These are phyloP conservation scores for Ctenopoma multispine DNA, from an alignment of 2,797 vertebrate genomes.

Conservation along the genomic window DNA sequence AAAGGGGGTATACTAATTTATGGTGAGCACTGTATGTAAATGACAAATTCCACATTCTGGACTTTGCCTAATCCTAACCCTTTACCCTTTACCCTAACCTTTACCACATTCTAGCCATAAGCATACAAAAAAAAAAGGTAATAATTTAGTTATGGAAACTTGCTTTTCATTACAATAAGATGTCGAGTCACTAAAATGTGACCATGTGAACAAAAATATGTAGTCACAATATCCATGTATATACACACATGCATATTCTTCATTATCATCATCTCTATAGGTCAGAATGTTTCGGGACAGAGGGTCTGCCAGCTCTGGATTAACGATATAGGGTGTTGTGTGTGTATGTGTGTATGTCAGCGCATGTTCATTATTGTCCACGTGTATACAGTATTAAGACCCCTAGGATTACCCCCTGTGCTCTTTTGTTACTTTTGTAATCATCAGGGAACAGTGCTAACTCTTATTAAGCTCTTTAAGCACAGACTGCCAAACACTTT, in stretches of 20 bases:
- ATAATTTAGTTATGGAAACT: too few relatives aligned
- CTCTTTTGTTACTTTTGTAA: conserved; percentile 59
- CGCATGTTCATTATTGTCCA: conserved; percentile 13
- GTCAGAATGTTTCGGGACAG: conserved; percentile 13
- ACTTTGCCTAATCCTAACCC: not conserved
- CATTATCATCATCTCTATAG: conserved; percentile 1
- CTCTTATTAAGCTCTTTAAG: conserved; percentile 57
- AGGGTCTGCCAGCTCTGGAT: conserved; percentile 49
- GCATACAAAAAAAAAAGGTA: too few relatives aligned
- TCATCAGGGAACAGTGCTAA: conserved; percentile 52
- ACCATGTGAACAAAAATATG: too few relatives aligned
- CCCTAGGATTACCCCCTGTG: conserved; percentile 56
- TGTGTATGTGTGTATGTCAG: conserved; percentile 4
- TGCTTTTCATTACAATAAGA: too few relatives aligned
- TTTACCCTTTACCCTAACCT: too few relatives aligned
- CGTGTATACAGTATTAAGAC: conserved; percentile 41
- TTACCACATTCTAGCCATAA: too few relatives aligned
- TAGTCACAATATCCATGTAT: not conserved
- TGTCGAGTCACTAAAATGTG: too few relatives aligned
- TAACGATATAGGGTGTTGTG: conserved; percentile 36
- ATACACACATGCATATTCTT: conserved; percentile 4
- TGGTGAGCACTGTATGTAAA: too few relatives aligned
- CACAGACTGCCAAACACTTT: conserved; percentile 33
- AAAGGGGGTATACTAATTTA: too few relatives aligned
- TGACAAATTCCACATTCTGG: not conserved